These are phyloP conservation scores for Gastrophysa polygoni DNA, from an alignment of 2,888 invertebrate genomes.

Conservation along the genomic window DNA sequence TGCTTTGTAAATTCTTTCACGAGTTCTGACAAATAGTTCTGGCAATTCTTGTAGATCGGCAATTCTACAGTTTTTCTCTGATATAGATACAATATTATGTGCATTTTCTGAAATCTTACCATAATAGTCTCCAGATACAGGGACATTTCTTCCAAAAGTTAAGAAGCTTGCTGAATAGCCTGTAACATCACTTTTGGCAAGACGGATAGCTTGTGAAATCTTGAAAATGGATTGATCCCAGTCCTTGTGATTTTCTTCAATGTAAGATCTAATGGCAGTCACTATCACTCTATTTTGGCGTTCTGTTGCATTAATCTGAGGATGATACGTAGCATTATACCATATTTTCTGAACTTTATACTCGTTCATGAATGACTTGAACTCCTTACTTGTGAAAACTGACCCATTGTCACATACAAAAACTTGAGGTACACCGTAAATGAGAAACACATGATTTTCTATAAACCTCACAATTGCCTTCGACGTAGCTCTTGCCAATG, in stretches of 20 bases:
- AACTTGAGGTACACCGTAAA: slow-evolving; percentile 28
- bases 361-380: slow-evolving; percentile 24
- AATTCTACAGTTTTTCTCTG: neutral
- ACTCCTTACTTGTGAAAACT: slow-evolving; percentile 20
- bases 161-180: slow-evolving; percentile 28
- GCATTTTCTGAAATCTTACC: slow-evolving; percentile 24
- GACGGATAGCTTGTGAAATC: slow-evolving; percentile 29
- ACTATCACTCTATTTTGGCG: slow-evolving; percentile 44
- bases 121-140: slow-evolving; percentile 10
- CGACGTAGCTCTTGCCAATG: neutral
- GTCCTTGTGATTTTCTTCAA: slow-evolving; percentile 20
- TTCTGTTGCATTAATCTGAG: slow-evolving; percentile 49
- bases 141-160: slow-evolving; percentile 21
- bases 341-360: slow-evolving; percentile 34
- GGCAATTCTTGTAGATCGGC: slow-evolving; percentile 17
- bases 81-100: slow-evolving; percentile 7
- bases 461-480: neutral
- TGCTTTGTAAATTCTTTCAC: slow-evolving; percentile 9
- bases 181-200: slow-evolving; percentile 31
- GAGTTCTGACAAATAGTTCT: slow-evolving; percentile 7
- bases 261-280: slow-evolving; percentile 35
- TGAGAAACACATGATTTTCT: slow-evolving; percentile 19
- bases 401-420: slow-evolving; percentile 26
- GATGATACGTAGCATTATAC: slow-evolving; percentile 43
- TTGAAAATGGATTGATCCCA: slow-evolving; percentile 20